Base-by-base conservation (phyloP, 2,113 vertebrate genomes). In the Phoxinus phoxinus region DNA sequence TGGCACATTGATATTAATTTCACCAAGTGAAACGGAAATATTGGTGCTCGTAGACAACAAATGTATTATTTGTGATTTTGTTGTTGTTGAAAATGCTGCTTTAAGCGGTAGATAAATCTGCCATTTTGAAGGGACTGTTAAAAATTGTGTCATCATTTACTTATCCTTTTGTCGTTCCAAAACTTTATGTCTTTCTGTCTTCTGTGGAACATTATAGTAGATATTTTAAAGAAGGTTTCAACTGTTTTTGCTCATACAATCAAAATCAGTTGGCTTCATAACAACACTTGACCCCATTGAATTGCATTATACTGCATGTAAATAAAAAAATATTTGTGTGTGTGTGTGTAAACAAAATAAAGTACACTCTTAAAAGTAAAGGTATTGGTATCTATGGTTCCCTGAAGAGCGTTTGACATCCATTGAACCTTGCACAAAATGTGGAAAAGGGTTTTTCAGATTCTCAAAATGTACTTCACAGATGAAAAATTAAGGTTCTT, bases 1-100 rank as follows among this genome's bases (percentile, higher is more conserved):
- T 72, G 48, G 65, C 48, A n/a, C 65, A 37, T 37, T 25, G 63
- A 83, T 83, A 56, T 71, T 83, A n/a, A 41, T 72, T 83, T 58
- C 67, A 58, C 67, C 0, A 51, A 21, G 79, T 30, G 25, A 81
- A 51, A 48, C 27, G 8, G 46, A 53, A 83, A 83, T 37, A 72
- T 37, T 56, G 23, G 30, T 19, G 27, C 46, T 81, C 25, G 35
- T 11, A 69, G 41, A 35, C 11, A 32, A n/a, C 8, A 81, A 65
- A 21, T 30, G 17, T 81, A 21, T 65, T 65, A 59, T 80, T 27
- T 9, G 25, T 25, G 4, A 2, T 35, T 19, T 67, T n/a, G n/a
- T n/a, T n/a, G n/a, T 32, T 67, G 27, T 65, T 10, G 7, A 35
- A 12, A 41, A 72, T 5, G 67, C 21, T 41, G 35, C 7, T n/a